Conservation (phyloP, 2,797 vertebrate genomes). For the Garrulus glandarius region DNA sequence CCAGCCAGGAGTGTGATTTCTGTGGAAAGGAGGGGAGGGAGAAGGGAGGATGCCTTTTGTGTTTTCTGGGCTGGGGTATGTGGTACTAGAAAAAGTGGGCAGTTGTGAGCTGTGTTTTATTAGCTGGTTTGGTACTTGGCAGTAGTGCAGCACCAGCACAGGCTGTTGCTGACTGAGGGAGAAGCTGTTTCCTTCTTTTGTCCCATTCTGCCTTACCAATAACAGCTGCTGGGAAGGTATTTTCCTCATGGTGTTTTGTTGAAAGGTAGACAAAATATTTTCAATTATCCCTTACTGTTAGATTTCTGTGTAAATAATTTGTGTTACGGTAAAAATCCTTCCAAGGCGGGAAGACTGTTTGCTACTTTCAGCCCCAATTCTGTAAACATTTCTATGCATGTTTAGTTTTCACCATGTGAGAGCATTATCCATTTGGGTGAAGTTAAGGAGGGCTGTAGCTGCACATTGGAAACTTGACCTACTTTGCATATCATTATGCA, state of each 20-base stretch:
- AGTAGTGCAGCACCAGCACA: not conserved
- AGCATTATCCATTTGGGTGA: slow-evolving; percentile 5
- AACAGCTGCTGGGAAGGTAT: slow-evolving; percentile 26
- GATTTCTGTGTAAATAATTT: slow-evolving; percentile 55
- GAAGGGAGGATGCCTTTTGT: slow-evolving; percentile 21
- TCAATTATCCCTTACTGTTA: slow-evolving; percentile 4
- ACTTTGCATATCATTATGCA: slow-evolving; percentile 24
- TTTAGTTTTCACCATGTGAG: slow-evolving; percentile 33
- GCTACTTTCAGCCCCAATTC: slow-evolving; percentile 13
- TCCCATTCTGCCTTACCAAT: not conserved
- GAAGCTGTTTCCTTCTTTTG: not conserved
- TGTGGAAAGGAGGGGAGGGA: not conserved
- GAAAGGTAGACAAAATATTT: slow-evolving; percentile 54
- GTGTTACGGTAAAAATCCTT: slow-evolving; percentile 21
- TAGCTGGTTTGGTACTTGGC: not conserved
- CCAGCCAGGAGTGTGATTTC: not conserved
- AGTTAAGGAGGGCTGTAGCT: not conserved
- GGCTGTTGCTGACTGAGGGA: not conserved
- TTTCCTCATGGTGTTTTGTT: not conserved
- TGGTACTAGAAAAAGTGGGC: not conserved
- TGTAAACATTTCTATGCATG: slow-evolving; percentile 39
- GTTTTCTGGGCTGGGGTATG: not conserved
- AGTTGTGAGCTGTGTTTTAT: not conserved
- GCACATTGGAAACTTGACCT: slow-evolving; percentile 23
- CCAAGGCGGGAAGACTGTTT: slow-evolving; percentile 25